A percentile compares a stretch with the other conserved stretches of the same genome.
Evolutionary conservation across 2,113 vertebrate species (phyloP).

Genomic region (Eolophus roseicapilla): DNA sequence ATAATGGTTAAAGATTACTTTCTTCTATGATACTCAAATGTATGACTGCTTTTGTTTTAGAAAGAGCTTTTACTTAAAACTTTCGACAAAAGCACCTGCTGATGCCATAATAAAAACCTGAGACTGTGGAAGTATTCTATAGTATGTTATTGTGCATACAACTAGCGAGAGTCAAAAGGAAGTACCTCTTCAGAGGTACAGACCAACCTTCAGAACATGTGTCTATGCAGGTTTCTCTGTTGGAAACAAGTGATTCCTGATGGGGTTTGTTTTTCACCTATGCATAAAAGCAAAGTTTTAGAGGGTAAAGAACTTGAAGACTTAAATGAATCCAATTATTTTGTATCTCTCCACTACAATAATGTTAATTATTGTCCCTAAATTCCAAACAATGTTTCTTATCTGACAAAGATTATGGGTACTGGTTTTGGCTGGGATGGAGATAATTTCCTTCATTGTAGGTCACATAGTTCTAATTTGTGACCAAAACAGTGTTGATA

Average conservation of each 20-base stretch:
- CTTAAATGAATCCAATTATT: not conserved
- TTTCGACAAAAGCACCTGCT: not conserved
- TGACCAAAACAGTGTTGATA: not conserved
- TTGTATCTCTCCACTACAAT: not conserved
- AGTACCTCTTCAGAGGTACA: not conserved
- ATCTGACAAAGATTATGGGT: not conserved
- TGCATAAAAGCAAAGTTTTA: not conserved
- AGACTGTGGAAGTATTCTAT: not conserved
- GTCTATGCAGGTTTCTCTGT: not conserved
- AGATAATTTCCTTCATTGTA: not conserved
- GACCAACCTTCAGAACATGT: not conserved
- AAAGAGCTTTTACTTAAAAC: not conserved
- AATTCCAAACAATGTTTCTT: not conserved
- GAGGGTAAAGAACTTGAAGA: not conserved
- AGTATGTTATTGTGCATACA: not conserved
- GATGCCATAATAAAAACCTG: not conserved
- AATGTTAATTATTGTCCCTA: not conserved
- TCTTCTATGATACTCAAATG: not conserved
- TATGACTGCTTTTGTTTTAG: not conserved
- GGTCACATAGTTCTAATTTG: not conserved
- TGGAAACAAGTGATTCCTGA: not conserved
- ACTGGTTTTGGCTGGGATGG: not conserved
- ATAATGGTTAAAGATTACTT: not conserved
- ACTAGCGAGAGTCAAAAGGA: not conserved
- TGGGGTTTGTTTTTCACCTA: not conserved